Evolutionary conservation across 2,113 vertebrate species (phyloP).

Genomic region (Cyphomyrus discorhynchus): DNA sequence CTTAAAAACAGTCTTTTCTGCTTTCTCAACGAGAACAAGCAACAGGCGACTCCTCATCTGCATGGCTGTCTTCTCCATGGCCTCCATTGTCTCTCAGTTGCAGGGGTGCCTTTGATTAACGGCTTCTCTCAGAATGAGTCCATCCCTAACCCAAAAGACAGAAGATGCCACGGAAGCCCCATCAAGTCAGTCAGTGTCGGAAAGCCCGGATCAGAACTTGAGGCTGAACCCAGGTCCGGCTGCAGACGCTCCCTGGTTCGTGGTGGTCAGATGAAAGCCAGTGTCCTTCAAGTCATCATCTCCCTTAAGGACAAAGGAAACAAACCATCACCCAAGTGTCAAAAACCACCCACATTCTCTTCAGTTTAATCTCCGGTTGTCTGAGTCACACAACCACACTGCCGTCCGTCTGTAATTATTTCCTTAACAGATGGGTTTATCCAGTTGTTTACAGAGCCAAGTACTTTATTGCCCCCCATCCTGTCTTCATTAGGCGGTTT

Average conservation of each 20-base stretch:
- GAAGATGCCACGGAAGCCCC: background rate
- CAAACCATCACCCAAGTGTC: background rate
- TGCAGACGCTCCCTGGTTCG: slow-evolving; percentile 88
- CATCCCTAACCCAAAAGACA: background rate
- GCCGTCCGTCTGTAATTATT: background rate
- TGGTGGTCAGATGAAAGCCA: slow-evolving; percentile 90
- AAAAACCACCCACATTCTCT: background rate
- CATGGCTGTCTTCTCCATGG: background rate
- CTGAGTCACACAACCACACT: background rate
- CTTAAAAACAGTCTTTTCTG: background rate
- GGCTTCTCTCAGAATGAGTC: background rate
- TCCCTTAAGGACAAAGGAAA: slow-evolving; percentile 58
- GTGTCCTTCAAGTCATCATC: slow-evolving; percentile 92
- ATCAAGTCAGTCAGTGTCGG: background rate
- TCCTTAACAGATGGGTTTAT: background rate
- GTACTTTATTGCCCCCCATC: background rate
- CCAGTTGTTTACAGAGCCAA: background rate
- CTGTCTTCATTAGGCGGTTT: background rate
- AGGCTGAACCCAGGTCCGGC: slow-evolving; percentile 94
- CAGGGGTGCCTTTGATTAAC: background rate
- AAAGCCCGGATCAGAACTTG: slow-evolving; percentile 70
- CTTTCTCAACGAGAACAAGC: background rate
- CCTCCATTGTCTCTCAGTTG: background rate
- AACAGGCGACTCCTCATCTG: background rate
- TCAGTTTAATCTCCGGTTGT: background rate